Evolutionary conservation across 1,140 invertebrate species (phyloP).

Genomic region (Drosophila nigrodunni): DNA sequence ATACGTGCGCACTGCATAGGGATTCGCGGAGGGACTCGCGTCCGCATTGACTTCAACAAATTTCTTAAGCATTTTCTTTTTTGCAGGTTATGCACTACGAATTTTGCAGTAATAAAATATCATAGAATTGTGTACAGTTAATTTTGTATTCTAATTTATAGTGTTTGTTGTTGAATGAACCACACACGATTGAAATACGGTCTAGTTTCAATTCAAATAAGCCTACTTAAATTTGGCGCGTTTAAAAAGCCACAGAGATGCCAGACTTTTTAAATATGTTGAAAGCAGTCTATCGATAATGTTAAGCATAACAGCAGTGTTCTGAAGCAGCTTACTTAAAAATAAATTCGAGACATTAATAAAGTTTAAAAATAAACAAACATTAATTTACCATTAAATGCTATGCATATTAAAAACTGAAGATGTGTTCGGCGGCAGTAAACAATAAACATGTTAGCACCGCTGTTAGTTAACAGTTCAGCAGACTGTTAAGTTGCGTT

Average conservation of each 20-base stretch:
- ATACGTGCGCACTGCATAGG: constrained; percentile 77
- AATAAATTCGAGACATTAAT: not conserved
- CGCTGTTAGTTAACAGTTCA: constrained; percentile 30
- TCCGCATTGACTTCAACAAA: constrained; percentile 76
- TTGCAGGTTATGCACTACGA: constrained; percentile 31
- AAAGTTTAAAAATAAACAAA: not conserved
- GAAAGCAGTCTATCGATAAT: not conserved
- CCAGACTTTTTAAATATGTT: constrained; percentile 13
- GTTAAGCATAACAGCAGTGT: not conserved
- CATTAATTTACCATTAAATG: not conserved
- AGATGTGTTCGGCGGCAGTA: not conserved
- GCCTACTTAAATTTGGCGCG: constrained; percentile 44
- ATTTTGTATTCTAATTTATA: constrained; percentile 48
- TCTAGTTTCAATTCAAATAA: constrained; percentile 3
- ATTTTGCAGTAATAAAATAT: constrained; percentile 44
- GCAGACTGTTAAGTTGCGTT: constrained; percentile 23
- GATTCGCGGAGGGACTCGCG: constrained; percentile 71
- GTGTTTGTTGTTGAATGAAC: constrained; percentile 24
- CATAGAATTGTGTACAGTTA: constrained; percentile 33
- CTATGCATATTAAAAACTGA: no score
- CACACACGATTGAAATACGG: constrained; percentile 15
- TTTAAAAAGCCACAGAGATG: not conserved
- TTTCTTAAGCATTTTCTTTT: constrained; percentile 78
- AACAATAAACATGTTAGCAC: not conserved
- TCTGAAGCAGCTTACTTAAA: not conserved